phyloP scores from a whole-genome alignment of 2,888 invertebrate genomes.

The Melanchra persicariae region DNA sequence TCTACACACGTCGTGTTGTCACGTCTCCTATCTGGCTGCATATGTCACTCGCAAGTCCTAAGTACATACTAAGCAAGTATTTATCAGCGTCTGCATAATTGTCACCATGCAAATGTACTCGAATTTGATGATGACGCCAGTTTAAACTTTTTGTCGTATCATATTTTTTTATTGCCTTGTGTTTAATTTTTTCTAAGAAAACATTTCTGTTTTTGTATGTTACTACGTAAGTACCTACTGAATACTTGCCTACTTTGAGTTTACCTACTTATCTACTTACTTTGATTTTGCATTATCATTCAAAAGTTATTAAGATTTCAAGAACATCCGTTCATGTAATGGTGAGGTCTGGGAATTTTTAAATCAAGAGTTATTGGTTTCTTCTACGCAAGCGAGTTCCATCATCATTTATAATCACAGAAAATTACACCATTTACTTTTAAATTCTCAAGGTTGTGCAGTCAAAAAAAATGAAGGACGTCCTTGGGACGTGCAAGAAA shows the following conservation, averaged over 20 bases:
- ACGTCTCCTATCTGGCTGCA: neutral
- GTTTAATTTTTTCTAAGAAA: conserved; percentile 1
- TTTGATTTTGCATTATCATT: too few relatives aligned
- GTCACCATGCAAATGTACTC: conserved; percentile 2
- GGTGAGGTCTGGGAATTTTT: too few relatives aligned
- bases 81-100: neutral
- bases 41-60: conserved; percentile 3
- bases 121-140: neutral
- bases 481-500: too few relatives aligned
- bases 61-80: neutral
- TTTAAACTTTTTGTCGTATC: conserved; percentile 22
- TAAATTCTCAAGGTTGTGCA: too few relatives aligned
- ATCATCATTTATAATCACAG: neutral
- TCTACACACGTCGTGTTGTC: conserved; percentile 7
- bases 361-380: too few relatives aligned
- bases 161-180: conserved; percentile 5
- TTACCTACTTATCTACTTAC: too few relatives aligned
- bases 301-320: neutral
- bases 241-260: neutral
- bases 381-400: neutral
- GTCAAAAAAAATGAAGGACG: too few relatives aligned
- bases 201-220: neutral
- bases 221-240: neutral
- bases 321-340: neutral
- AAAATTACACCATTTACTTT: too few relatives aligned